A percentile compares a stretch with the other conserved stretches of the same genome.
These are phyloP conservation scores for Onychostoma macrolepis DNA, from an alignment of 2,113 vertebrate species.

Conservation along the genomic window DNA sequence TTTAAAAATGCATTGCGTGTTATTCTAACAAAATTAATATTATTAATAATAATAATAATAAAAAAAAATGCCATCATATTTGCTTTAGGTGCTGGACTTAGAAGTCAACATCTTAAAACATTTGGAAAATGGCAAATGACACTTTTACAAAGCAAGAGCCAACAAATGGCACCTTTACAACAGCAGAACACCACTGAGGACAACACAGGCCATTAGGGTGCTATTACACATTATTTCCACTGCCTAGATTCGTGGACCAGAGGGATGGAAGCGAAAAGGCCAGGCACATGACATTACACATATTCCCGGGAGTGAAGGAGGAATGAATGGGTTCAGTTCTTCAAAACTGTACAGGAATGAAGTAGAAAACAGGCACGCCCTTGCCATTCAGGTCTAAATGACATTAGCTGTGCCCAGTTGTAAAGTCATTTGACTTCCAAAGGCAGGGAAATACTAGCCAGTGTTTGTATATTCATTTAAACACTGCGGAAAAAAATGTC, in stretches of 20 bases:
- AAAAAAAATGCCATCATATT: not conserved
- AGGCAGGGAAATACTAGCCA: conserved; percentile 10
- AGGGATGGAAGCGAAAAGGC: conserved; percentile 15
- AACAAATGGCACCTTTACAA: not conserved
- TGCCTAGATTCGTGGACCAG: not conserved
- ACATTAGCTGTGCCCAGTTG: not conserved
- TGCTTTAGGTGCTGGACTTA: not conserved
- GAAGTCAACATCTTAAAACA: not conserved
- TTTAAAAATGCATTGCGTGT: not conserved
- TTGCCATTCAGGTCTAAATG: not conserved
- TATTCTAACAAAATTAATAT: not conserved
- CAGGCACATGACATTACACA: not conserved
- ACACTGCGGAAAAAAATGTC: not conserved
- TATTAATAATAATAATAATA: not conserved
- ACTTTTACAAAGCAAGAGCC: not conserved
- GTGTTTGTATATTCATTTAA: conserved; percentile 24
- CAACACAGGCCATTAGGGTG: conserved; percentile 18
- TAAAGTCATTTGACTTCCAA: conserved; percentile 28
- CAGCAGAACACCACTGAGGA: conserved; percentile 7
- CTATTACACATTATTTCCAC: conserved; percentile 40
- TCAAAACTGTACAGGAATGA: conserved; percentile 6
- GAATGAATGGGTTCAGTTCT: not conserved
- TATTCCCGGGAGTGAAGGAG: not conserved
- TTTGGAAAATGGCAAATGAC: not conserved
- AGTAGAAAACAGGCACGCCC: not conserved